Evolutionary conservation across 2,113 vertebrate genomes (phyloP).

Genomic region (Misgurnus anguillicaudatus): DNA sequence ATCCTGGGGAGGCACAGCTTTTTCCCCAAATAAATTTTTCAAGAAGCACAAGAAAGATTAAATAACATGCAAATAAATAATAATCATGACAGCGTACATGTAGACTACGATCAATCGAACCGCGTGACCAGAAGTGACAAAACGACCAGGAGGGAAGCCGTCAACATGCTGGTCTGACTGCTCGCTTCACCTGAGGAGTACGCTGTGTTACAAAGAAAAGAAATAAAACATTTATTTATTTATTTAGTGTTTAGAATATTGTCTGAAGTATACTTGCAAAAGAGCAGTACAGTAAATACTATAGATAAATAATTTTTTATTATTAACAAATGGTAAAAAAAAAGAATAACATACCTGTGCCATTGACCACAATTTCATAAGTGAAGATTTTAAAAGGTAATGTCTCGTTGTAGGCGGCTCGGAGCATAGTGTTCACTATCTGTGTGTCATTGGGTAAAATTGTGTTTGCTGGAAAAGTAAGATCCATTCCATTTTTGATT

Average conservation of each 20-base stretch:
- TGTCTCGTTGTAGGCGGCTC: slow-evolving; percentile 25
- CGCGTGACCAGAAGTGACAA: slow-evolving; percentile 35
- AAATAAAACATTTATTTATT: neutral
- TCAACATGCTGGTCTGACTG: slow-evolving; percentile 31
- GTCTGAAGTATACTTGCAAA: neutral
- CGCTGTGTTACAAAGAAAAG: slow-evolving; percentile 20
- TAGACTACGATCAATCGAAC: slow-evolving; percentile 15
- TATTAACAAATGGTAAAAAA: no score
- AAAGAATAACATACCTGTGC: slow-evolving; percentile 20
- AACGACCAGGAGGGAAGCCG: slow-evolving; percentile 18
- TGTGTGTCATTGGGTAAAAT: neutral
- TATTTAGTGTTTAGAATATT: neutral
- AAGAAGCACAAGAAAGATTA: no score
- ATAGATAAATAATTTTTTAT: no score
- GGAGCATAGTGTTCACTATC: slow-evolving; percentile 39
- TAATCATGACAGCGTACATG: no score
- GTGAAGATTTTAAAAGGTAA: slow-evolving; percentile 41
- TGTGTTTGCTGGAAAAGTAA: neutral
- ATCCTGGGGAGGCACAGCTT: no score
- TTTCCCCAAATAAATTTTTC: no score
- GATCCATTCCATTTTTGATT: slow-evolving; percentile 23
- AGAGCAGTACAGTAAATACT: neutral
- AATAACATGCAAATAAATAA: no score
- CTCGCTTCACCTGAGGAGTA: slow-evolving; percentile 7
- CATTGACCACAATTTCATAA: slow-evolving; percentile 26